Base-by-base conservation (phyloP, 2,113 vertebrate species). In the Corynorhinus townsendii region DNA sequence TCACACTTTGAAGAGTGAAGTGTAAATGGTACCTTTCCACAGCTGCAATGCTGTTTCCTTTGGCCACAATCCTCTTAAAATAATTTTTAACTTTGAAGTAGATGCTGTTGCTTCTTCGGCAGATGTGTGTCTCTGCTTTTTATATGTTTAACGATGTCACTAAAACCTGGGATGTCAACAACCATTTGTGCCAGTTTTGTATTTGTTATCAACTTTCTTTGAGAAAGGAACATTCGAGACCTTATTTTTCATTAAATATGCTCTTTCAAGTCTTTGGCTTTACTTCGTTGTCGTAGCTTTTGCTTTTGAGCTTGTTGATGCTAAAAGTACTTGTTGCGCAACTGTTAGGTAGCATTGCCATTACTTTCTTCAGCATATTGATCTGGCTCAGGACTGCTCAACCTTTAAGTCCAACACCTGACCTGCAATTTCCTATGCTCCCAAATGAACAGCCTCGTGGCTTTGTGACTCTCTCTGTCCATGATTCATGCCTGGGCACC, bases 1-100 rank as follows among this genome's bases (percentile, higher is more conserved):
- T 81, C 66, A 62, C 40, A 84, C 94, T 95, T 97, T 84, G 81
- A 92, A 96, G 90, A 76, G 59, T 72, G 38, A 91, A 35, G 33
- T 80, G 6, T 35, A 76, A 93, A 93, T 38, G 75, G 71, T 59
- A 87, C 15, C 22, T 91, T 90, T 64, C 43, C 20, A 14, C 56
- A 91, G 71, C 43, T 95, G 80, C 38, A 59, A 64, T 56, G 28
- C 71, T 93, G 90, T 89, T 94, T 94, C 91, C 76, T 93, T 91
- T 95, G 86, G 75, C 49, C 22, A 82, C 49, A 95, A 75, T 68
- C 69, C 40, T 89, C 24, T 84, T 84, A 87, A 95, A 89, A 91
- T 73, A 92, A 72, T 20, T 59, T 92, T 47, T 26, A 59, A 71
- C 94, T 95, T 80, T 93, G 94, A 96, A 95, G 80, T 94, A 80